Evolutionary conservation across 2,888 invertebrate genomes (phyloP), one percentile per base, ranked within the genome.

Genomic region (Melinopterus prodromus): DNA sequence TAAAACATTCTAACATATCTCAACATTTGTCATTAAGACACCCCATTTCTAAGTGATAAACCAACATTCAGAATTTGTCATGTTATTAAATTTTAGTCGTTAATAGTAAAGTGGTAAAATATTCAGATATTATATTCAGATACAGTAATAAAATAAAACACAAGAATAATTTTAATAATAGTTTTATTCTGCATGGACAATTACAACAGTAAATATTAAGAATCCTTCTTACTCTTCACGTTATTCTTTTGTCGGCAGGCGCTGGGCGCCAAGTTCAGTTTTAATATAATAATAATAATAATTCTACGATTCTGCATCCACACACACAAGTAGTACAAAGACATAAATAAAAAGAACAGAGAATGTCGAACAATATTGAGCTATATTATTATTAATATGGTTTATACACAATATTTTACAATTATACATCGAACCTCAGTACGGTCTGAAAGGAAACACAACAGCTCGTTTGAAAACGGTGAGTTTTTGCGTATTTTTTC

Each of bases 131-230:
- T 69, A 70, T 35, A 70, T 5, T 16, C 3, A 14, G 36, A 14
- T 37, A n/a, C 7, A 77, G n/a, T 26, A 72, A 38, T 16, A 72
- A 78, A 76, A 38, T 74, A 36, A 75, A 80, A 78, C 35, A 70
- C 74, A 71, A 16, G 16, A 72, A 26, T 75, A 77, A 77, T 83
- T 84, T 86, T 84, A 84, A 83, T 86, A 86, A 86, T 86, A 85
- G 83, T 80, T 88, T 88, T 88, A 88, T 89, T 88, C 86, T 88
- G 88, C 87, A 87, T 88, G 89, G 89, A 89, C 89, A 89, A 89
- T 89, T 89, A 89, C 89, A 89, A 89, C 89, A 89, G 87, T 89
- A 89, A 89, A 88, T 89, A 88, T 88, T 87, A 88, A 86, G 87
- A 86, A 82, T 83, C 83, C 82, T 79, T 87, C 81, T 85, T 77